Evolutionary conservation across 2,797 vertebrate species (phyloP), one percentile per base, ranked within the genome.

Genomic region (Percopsis omiscomaycus): DNA sequence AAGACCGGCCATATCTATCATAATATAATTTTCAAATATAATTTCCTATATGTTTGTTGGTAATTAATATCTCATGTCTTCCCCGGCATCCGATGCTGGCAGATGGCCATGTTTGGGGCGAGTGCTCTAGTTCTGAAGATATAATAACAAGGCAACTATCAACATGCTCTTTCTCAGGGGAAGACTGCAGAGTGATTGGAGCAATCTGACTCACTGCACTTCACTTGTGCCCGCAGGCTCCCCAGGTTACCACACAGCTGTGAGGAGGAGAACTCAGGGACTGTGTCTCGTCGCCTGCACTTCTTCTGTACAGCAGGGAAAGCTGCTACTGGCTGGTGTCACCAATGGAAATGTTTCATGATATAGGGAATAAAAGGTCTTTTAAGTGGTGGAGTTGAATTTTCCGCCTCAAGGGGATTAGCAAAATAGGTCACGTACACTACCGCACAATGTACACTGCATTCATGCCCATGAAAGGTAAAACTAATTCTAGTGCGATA

Each of bases 181-280:
- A 59, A 75, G 69, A 86, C 80, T 84, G 90, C 88, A 84, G 76
- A 78, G 84, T 89, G 89, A 88, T 73, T 93, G 86, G 88, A 92
- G 89, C 87, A 86, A 86, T 90, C 89, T 78, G 91, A 91, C 90
- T 94, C 93, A 89, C 81, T 81, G 83, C 90, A 88, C 84, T 90
- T 91, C 90, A 87, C 90, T 83, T 75, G 64, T 70, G 75, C 74
- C 84, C 84, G 91, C 88, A 86, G 84, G 84, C 84, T 88, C 76
- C 62, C 73, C 77, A 73, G 83, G 85, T 77, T 86, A 79, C 78
- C 71, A 78, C 80, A 76, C 68, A 71, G 80, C 9, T 73, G 84
- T 75, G 76, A 50, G n/a, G 64, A 75, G 57, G 73, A 61, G 46
- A 46, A 70, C 51, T 45, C 37, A 27, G 63, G 51, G 64, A 48